These are phyloP conservation scores for Elephas maximus DNA, from an alignment of 2,113 vertebrate genomes.

Conservation along the genomic window DNA sequence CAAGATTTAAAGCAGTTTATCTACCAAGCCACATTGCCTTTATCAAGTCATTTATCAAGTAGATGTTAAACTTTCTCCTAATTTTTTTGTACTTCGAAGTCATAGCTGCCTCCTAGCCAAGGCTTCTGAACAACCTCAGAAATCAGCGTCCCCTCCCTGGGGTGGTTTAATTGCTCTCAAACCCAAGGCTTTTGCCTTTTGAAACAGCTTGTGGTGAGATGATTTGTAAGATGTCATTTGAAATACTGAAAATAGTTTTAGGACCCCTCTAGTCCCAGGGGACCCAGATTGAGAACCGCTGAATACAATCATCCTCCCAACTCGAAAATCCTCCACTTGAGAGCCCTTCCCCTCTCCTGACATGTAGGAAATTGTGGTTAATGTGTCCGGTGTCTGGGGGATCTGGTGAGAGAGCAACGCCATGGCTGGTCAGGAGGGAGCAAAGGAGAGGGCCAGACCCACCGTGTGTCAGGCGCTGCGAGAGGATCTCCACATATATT, in stretches of 20 bases:
- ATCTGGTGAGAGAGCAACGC: background rate
- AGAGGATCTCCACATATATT: fast-evolving
- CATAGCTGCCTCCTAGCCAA: background rate
- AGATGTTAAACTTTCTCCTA: background rate
- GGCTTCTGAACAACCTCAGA: background rate
- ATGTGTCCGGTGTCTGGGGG: background rate
- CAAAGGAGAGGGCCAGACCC: too few species aligned
- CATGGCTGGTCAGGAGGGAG: background rate
- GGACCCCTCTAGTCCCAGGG: background rate
- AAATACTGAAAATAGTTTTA: background rate
- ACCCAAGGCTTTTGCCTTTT: background rate
- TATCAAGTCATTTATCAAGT: background rate
- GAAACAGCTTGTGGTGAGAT: background rate
- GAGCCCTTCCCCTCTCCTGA: background rate
- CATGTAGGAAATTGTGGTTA: fast-evolving
- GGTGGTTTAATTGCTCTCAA: background rate
- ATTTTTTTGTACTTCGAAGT: background rate
- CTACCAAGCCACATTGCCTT: background rate
- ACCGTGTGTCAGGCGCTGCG: fast-evolving
- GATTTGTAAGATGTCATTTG: background rate
- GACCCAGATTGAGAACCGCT: background rate
- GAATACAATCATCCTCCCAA: fast-evolving
- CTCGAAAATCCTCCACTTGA: background rate
- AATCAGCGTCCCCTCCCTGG: background rate
- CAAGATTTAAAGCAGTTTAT: background rate